These are phyloP conservation scores for Poeciliopsis presidionis DNA, from an alignment of 2,797 vertebrate genomes.

Conservation along the genomic window DNA sequence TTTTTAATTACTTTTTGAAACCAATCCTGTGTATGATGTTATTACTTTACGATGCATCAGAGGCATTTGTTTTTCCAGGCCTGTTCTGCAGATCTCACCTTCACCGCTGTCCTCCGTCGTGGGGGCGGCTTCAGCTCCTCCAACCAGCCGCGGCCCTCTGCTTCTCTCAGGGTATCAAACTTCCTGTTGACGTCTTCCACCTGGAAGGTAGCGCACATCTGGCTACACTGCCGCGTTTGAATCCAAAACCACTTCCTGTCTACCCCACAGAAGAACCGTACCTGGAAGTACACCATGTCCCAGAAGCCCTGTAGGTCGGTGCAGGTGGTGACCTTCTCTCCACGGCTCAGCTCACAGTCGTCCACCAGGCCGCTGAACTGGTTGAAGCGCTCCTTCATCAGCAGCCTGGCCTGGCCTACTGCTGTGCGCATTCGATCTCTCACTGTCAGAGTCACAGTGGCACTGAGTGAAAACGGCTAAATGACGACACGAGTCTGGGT, in stretches of 20 bases:
- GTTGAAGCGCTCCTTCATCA: constrained; percentile 91
- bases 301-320: constrained; percentile 95
- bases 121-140: constrained; percentile 70
- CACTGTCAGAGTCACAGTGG: constrained; percentile 71
- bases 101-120: constrained; percentile 76
- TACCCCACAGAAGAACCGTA: constrained; percentile 35
- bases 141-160: constrained; percentile 86
- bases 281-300: constrained; percentile 98
- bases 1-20: too few species aligned
- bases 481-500: too few species aligned
- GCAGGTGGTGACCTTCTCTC: constrained; percentile 89
- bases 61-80: too few species aligned
- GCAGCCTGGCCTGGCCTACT: constrained; percentile 89
- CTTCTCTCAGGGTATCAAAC: constrained; percentile 85
- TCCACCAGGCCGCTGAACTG: constrained; percentile 92
- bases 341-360: constrained; percentile 88
- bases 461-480: background rate
- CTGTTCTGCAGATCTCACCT: constrained; percentile 73
- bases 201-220: constrained; percentile 63
- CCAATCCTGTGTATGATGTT: too few species aligned
- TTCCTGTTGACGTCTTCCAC: constrained; percentile 90
- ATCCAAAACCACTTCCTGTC: background rate
- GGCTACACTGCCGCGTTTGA: rapidly evolving
- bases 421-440: constrained; percentile 88
- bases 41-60: too few species aligned